Conservation (phyloP, 2,797 vertebrate genomes). For the Apogon talboti region DNA sequence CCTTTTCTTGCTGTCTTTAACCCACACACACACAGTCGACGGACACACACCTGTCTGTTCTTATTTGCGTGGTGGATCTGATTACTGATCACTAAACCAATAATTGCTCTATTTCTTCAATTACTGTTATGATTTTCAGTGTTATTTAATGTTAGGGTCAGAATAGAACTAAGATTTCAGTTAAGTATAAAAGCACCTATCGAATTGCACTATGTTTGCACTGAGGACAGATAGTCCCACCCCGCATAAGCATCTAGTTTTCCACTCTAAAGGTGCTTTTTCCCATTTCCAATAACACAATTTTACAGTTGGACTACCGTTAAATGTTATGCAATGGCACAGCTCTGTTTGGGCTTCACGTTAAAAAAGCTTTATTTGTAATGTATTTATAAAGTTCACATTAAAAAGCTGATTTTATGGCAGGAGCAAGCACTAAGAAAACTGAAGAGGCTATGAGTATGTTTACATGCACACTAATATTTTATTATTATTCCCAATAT, state of each 20-base stretch:
- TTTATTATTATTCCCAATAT: too few species aligned
- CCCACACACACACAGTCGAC: constrained; percentile 24
- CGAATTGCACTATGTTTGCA: neutral
- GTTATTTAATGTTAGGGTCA: constrained; percentile 13
- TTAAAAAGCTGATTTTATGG: constrained; percentile 19
- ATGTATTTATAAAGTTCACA: neutral
- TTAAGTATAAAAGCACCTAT: constrained; percentile 5
- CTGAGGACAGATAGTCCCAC: neutral
- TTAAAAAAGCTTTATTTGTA: neutral
- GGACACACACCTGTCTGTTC: constrained; percentile 25
- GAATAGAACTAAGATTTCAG: constrained; percentile 3
- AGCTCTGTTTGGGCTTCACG: constrained; percentile 17
- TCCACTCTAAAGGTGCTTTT: constrained; percentile 17
- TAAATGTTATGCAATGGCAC: constrained; percentile 19
- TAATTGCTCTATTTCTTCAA: constrained; percentile 5
- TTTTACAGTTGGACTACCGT: constrained; percentile 27
- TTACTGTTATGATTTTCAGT: constrained; percentile 8
- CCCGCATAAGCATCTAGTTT: neutral
- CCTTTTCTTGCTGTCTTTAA: constrained; percentile 40
- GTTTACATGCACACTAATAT: too few species aligned
- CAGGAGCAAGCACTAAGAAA: neutral
- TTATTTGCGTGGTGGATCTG: constrained; percentile 6
- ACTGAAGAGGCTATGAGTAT: neutral
- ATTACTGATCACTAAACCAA: constrained; percentile 11
- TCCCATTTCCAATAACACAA: constrained; percentile 4